Evolutionary conservation across 2,797 vertebrate genomes (phyloP).

Genomic region (Sternarchorhynchus goeldii): DNA sequence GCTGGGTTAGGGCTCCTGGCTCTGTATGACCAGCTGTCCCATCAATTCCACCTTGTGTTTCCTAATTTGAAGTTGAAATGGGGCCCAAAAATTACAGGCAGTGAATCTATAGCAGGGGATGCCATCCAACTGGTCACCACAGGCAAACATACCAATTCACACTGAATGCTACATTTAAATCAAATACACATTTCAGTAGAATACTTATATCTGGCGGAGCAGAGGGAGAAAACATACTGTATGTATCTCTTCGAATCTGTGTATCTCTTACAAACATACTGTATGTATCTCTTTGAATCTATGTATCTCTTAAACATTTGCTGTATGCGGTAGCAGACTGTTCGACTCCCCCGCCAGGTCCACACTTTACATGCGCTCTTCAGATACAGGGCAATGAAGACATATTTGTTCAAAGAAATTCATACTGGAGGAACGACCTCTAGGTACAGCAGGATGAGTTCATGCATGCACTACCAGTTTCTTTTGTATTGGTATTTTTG

Average conservation of each 20-base stretch:
- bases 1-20: not conserved
- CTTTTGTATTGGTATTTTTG: not conserved
- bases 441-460: no score
- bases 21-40: conserved; percentile 49
- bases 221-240: not conserved
- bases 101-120: conserved; percentile 33
- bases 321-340: no score
- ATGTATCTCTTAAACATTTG: no score
- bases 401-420: no score
- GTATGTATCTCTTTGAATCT: no score
- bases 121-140: conserved; percentile 20
- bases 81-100: conserved; percentile 38
- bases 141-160: conserved; percentile 15
- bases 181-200: not conserved
- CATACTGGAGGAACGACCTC: no score
- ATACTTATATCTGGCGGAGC: not conserved
- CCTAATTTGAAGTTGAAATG: conserved; percentile 52
- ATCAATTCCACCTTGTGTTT: conserved; percentile 52
- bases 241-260: no score
- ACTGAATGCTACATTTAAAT: not conserved
- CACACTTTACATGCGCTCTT: no score
- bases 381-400: no score
- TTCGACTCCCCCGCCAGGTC: no score
- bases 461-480: not conserved
- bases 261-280: no score